These are phyloP conservation scores for Meta bourneti DNA, from an alignment of 2,888 invertebrate species.

Conservation along the genomic window DNA sequence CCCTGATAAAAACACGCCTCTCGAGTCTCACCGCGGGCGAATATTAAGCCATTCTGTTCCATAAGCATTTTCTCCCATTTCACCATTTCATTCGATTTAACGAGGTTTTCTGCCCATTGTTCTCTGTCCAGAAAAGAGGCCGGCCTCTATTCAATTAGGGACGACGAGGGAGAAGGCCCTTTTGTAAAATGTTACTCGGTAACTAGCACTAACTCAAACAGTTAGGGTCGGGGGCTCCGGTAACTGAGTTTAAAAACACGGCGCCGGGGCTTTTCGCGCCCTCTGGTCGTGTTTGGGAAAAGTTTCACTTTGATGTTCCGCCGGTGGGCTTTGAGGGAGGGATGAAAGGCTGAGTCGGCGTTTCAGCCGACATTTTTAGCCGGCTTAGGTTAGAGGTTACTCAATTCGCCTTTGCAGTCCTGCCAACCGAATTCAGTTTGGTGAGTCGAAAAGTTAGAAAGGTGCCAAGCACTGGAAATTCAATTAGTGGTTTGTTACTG, in stretches of 20 bases:
- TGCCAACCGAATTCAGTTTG: too few species aligned
- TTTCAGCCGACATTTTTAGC: background rate
- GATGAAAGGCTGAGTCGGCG: background rate
- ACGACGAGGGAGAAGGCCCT: background rate
- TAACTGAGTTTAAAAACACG: conserved; percentile 34
- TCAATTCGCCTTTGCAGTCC: background rate
- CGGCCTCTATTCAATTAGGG: conserved; percentile 23
- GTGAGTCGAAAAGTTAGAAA: too few species aligned
- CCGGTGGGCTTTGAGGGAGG: background rate
- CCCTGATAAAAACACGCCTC: background rate
- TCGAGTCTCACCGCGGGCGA: background rate
- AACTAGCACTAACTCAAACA: conserved; percentile 18
- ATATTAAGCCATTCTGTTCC: conserved; percentile 3
- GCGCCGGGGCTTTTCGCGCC: conserved; percentile 16
- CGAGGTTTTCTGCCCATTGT: conserved; percentile 9
- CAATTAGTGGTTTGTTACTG: too few species aligned
- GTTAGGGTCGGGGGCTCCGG: background rate
- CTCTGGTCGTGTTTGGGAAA: conserved; percentile 4
- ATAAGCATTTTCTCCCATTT: conserved; percentile 5
- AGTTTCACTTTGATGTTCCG: conserved; percentile 44
- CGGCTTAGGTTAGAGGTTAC: background rate
- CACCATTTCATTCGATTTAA: conserved; percentile 8
- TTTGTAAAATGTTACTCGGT: conserved; percentile 18
- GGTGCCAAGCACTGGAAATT: too few species aligned
- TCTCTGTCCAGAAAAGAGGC: background rate